These are phyloP conservation scores for Rhabdophis nuchalis DNA, from an alignment of 2,797 vertebrate genomes.

Conservation along the genomic window DNA sequence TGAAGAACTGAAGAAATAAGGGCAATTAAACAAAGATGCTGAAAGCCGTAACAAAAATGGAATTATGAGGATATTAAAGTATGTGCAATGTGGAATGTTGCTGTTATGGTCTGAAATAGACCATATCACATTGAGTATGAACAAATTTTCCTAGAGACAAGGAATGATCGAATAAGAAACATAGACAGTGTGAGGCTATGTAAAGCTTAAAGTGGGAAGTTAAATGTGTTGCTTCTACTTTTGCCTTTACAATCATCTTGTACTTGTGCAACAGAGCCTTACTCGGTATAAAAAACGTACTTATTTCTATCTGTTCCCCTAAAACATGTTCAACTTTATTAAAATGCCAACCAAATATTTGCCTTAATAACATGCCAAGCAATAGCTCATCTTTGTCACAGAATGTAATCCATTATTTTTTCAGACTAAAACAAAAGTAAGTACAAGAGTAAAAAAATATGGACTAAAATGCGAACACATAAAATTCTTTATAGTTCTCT, in stretches of 20 bases:
- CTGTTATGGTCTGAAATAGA: neutral
- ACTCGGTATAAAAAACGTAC: neutral
- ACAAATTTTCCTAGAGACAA: neutral
- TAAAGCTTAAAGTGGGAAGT: neutral
- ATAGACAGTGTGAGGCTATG: neutral
- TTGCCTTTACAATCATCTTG: neutral
- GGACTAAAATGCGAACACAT: neutral
- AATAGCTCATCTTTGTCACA: neutral
- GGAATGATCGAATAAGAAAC: neutral
- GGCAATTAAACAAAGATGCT: neutral
- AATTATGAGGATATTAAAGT: neutral
- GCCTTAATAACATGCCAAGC: neutral
- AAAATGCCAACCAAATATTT: neutral
- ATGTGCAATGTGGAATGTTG: neutral
- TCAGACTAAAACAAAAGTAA: neutral
- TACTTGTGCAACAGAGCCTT: neutral
- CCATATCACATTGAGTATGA: neutral
- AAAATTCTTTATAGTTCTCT: constrained; percentile 28
- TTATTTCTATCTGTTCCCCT: neutral
- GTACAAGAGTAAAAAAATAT: neutral
- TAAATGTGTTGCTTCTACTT: neutral
- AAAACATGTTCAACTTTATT: neutral
- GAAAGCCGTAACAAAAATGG: neutral
- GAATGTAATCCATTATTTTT: neutral
- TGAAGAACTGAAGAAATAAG: neutral